Conservation (phyloP, 2,113 vertebrate species). For the Nesoenas mayeri region DNA sequence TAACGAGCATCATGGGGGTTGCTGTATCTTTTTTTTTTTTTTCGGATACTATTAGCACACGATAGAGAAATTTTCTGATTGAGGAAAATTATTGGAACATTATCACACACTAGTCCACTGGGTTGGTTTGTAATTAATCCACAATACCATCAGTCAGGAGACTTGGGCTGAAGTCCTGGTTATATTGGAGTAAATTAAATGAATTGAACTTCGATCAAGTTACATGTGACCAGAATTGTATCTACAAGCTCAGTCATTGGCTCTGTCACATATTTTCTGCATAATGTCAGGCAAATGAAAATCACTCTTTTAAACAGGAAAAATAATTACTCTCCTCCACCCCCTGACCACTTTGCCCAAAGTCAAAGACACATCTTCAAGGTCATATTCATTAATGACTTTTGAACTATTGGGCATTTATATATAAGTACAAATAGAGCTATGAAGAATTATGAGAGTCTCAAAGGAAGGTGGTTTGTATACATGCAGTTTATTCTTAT, state of each 20-base stretch:
- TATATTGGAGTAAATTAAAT: background rate
- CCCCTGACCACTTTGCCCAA: background rate
- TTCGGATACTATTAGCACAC: background rate
- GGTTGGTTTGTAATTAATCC: background rate
- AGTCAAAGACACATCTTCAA: background rate
- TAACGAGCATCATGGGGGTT: background rate
- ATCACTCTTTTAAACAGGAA: background rate
- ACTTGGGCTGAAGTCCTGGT: background rate
- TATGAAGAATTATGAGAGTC: fast-evolving
- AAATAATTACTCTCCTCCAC: background rate
- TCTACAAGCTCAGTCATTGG: background rate
- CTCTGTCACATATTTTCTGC: background rate
- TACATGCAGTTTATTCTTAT: background rate
- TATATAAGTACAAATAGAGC: background rate
- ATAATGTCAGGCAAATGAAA: background rate
- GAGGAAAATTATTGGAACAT: background rate
- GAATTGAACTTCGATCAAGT: background rate
- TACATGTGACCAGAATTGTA: background rate
- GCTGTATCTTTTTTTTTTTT: background rate
- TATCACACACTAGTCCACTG: background rate
- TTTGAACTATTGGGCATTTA: background rate
- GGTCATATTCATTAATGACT: background rate
- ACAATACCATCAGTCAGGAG: background rate
- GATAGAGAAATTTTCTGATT: background rate
- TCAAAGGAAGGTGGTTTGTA: background rate